phyloP scores from a whole-genome alignment of 2,888 invertebrate species.

The Nomada hirtipes region DNA sequence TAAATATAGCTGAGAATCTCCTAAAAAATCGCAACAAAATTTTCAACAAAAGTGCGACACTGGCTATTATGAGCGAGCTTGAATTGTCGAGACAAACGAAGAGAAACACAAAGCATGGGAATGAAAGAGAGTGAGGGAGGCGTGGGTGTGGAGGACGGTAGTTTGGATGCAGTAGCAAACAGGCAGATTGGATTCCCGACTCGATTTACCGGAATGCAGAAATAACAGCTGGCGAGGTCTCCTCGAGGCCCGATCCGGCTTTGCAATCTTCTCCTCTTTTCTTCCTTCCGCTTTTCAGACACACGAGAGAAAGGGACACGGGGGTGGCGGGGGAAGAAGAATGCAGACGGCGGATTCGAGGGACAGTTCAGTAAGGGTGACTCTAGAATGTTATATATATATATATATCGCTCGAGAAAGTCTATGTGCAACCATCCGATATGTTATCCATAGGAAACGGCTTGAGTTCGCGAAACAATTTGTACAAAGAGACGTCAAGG shows the following conservation, averaged over 20 bases:
- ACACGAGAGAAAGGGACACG: slow-evolving; percentile 28
- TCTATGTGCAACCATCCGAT: slow-evolving; percentile 1
- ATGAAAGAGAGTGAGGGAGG: neutral
- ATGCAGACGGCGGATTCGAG: slow-evolving; percentile 56
- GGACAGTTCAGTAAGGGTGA: slow-evolving; percentile 51
- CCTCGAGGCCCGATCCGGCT: slow-evolving; percentile 73
- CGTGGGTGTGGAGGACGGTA: slow-evolving; percentile 57
- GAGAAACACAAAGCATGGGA: neutral
- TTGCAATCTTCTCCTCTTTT: slow-evolving; percentile 72
- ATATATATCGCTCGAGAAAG: slow-evolving; percentile 3
- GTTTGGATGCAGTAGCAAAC: slow-evolving; percentile 76
- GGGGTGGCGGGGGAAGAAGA: slow-evolving; percentile 41
- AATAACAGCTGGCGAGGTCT: slow-evolving; percentile 78
- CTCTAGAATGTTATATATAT: slow-evolving; percentile 41
- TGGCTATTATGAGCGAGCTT: slow-evolving; percentile 16
- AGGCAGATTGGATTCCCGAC: slow-evolving; percentile 81
- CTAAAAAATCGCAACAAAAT: neutral
- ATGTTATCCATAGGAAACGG: slow-evolving; percentile 2
- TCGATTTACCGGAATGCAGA: slow-evolving; percentile 81
- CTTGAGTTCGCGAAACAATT: slow-evolving; percentile 12
- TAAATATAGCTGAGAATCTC: too few relatives aligned
- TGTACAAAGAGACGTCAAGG: neutral
- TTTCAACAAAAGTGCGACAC: neutral
- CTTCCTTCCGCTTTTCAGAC: slow-evolving; percentile 59
- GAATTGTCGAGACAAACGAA: slow-evolving; percentile 27